These are phyloP conservation scores for Drosophila robusta DNA, from an alignment of 2,888 invertebrate genomes.

Conservation along the genomic window DNA sequence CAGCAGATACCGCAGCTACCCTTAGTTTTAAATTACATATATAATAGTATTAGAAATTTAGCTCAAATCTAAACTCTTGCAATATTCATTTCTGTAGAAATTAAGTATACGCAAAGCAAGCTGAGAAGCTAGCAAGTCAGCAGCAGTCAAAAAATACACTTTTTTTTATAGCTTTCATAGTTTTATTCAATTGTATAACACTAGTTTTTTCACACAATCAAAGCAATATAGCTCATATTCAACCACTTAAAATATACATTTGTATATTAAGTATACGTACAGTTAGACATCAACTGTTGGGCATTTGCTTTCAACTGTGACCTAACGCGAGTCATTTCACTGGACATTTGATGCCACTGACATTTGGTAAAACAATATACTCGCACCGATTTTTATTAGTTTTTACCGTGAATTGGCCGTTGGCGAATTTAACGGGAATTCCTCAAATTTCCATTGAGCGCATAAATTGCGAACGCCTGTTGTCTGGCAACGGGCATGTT, in stretches of 20 bases:
- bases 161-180: not conserved
- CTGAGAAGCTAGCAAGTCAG: not conserved
- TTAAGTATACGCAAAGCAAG: no score
- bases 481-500: conserved; percentile 48
- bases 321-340: conserved; percentile 20
- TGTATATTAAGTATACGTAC: conserved; percentile 35
- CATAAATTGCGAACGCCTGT: conserved; percentile 59
- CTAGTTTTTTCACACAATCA: not conserved
- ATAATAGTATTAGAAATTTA: no score
- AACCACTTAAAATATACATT: not conserved
- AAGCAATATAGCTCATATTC: not conserved
- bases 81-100: no score
- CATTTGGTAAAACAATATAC: conserved; percentile 29
- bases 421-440: conserved; percentile 32
- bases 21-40: no score
- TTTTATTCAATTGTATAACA: not conserved
- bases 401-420: conserved; percentile 39
- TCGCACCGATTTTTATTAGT: conserved; percentile 42
- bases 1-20: no score
- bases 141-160: not conserved
- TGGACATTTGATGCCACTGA: conserved; percentile 36
- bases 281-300: conserved; percentile 4
- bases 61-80: no score
- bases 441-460: conserved; percentile 48
- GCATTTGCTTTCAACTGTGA: conserved; percentile 12